Conservation (phyloP, 1,140 invertebrate genomes). For the Cylas formicarius region DNA sequence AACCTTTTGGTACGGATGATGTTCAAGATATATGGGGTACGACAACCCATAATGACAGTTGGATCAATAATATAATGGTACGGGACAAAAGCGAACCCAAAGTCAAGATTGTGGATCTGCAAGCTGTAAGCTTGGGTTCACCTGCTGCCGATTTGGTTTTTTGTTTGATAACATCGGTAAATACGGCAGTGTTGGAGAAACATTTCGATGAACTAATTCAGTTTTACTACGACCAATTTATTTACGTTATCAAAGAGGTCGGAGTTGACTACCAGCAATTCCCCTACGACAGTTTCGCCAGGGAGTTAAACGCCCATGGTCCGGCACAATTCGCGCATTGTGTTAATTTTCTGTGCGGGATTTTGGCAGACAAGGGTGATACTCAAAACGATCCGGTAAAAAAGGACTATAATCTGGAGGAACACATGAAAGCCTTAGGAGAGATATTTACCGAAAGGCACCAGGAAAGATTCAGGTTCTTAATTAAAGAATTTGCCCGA, state of each 20-base stretch:
- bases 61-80: slow-evolving; percentile 52
- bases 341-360: slow-evolving; percentile 2
- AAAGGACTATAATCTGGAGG: slow-evolving; percentile 4
- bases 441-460: slow-evolving; percentile 1
- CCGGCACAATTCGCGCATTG: background rate
- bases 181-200: slow-evolving; percentile 33
- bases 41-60: slow-evolving; percentile 50
- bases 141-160: slow-evolving; percentile 48
- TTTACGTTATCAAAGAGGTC: slow-evolving; percentile 24
- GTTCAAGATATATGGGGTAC: too few relatives aligned
- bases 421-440: slow-evolving; percentile 1
- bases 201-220: slow-evolving; percentile 42
- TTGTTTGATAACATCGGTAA: slow-evolving; percentile 46
- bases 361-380: slow-evolving; percentile 9
- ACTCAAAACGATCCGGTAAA: slow-evolving; percentile 1
- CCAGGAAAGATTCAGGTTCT: slow-evolving; percentile 6
- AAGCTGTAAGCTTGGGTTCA: slow-evolving; percentile 45
- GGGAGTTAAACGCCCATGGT: slow-evolving; percentile 10
- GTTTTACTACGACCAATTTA: slow-evolving; percentile 45
- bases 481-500: slow-evolving; percentile 2
- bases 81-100: slow-evolving; percentile 42
- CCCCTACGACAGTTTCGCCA: slow-evolving; percentile 11
- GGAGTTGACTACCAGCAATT: slow-evolving; percentile 12
- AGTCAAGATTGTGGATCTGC: slow-evolving; percentile 53
- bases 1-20: too few relatives aligned